Conservation (phyloP, 2,797 vertebrate species). For the Siniperca scherzeri region DNA sequence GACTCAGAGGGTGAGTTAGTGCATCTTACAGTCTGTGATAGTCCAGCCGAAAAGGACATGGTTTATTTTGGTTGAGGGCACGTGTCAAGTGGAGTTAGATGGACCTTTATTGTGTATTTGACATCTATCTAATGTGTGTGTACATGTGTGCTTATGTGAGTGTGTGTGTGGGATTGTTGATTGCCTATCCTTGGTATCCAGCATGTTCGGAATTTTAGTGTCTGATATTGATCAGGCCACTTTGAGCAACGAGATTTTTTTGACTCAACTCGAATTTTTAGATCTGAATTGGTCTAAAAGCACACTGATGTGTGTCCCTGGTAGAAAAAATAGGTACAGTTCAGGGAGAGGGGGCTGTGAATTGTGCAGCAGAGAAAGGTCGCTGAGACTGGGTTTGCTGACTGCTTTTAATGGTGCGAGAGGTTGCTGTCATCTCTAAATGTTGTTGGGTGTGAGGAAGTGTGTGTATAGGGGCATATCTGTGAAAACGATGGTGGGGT, state of each 20-base stretch:
- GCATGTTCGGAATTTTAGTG: too few relatives aligned
- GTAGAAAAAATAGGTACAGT: background rate
- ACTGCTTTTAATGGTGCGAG: background rate
- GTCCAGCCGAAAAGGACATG: background rate
- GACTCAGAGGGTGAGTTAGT: background rate
- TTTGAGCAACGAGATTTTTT: too few relatives aligned
- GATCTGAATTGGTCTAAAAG: background rate
- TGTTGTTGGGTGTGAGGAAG: slow-evolving; percentile 1
- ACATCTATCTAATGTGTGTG: background rate
- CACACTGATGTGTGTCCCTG: background rate
- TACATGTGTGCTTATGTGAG: background rate
- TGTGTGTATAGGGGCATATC: background rate
- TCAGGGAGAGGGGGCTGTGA: background rate
- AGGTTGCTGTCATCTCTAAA: slow-evolving; percentile 11
- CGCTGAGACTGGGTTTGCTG: background rate
- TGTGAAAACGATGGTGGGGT: background rate
- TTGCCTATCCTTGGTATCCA: too few relatives aligned
- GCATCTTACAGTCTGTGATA: background rate
- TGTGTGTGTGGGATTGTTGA: background rate
- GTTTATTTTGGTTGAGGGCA: background rate
- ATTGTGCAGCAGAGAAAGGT: background rate
- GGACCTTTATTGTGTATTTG: slow-evolving; percentile 14
- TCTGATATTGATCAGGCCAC: too few relatives aligned
- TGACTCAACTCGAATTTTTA: too few relatives aligned
- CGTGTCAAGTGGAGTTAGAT: background rate